Percentiles rank a stretch among this genome's conserved stretches.
Conservation (phyloP, 2,888 invertebrate species). For the Geophilus truncorum region DNA sequence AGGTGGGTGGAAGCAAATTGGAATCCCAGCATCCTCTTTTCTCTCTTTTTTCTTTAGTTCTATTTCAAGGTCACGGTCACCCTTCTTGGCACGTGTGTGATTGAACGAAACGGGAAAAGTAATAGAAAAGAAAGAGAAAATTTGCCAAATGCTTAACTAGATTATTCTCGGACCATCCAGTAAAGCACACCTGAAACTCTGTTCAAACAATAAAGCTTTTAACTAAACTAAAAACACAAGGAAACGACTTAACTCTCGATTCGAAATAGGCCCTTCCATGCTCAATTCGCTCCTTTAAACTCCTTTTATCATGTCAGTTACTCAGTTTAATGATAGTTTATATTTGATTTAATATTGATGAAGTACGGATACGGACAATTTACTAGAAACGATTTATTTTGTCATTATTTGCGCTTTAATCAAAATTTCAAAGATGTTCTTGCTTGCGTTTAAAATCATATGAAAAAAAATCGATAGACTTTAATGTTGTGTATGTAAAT, state of each 20-base stretch:
- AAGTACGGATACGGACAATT: too few relatives aligned
- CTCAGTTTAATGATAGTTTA: too few relatives aligned
- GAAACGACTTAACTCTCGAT: neutral
- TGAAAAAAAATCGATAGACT: too few relatives aligned
- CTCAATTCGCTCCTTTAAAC: neutral
- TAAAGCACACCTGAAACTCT: neutral
- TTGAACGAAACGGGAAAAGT: neutral
- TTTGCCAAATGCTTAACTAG: neutral
- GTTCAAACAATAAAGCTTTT: neutral
- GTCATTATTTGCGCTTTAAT: too few relatives aligned
- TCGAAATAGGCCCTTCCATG: too few relatives aligned
- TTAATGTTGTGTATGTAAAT: too few relatives aligned
- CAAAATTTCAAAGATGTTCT: too few relatives aligned
- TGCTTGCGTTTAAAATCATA: too few relatives aligned
- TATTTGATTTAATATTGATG: too few relatives aligned
- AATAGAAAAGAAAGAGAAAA: neutral
- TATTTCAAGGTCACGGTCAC: neutral
- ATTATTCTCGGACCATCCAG: neutral
- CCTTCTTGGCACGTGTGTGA: slow-evolving; percentile 1
- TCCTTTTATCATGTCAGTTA: neutral
- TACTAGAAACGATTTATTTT: too few relatives aligned
- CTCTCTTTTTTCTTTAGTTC: neutral
- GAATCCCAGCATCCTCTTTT: neutral
- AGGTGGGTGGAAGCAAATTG: slow-evolving; percentile 1
- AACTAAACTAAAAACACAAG: neutral